These are phyloP conservation scores for Panthera tigris DNA, from an alignment of 2,113 vertebrate genomes.

Conservation along the genomic window DNA sequence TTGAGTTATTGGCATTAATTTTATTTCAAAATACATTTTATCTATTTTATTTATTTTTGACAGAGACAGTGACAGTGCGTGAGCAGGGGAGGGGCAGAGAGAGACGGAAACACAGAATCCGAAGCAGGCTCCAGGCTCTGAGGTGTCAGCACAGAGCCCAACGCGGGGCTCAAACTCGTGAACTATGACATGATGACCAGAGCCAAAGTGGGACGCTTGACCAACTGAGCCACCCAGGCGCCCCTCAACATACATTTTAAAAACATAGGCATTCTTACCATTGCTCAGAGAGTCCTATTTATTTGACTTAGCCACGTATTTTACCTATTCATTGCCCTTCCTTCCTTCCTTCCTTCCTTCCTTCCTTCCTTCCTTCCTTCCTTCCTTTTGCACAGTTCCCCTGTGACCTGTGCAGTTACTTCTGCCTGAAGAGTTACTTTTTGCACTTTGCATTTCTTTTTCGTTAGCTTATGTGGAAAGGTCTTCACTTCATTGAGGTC, in stretches of 20 bases:
- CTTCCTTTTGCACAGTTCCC: not conserved
- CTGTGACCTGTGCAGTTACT: not conserved
- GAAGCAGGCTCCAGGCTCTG: not conserved
- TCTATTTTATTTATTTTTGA: not conserved
- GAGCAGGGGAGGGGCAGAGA: not conserved
- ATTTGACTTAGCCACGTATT: not conserved
- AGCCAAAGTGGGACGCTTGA: not conserved
- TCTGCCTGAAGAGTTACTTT: not conserved
- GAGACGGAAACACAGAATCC: not conserved
- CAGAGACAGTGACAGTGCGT: not conserved
- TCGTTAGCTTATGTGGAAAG: not conserved
- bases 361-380: too few relatives aligned
- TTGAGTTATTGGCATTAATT: not conserved
- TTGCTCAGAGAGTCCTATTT: not conserved
- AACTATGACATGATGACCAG: not conserved
- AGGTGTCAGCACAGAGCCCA: not conserved
- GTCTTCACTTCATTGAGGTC: not conserved
- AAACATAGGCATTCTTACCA: not conserved
- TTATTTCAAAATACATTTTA: not conserved
- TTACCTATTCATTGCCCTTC: too few relatives aligned
- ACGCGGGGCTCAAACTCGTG: not conserved
- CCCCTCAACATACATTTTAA: not conserved
- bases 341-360: not conserved
- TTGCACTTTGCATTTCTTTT: not conserved
- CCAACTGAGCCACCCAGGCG: not conserved